These are phyloP conservation scores for Pao palembangensis DNA, from an alignment of 2,113 vertebrate species.

Conservation along the genomic window DNA sequence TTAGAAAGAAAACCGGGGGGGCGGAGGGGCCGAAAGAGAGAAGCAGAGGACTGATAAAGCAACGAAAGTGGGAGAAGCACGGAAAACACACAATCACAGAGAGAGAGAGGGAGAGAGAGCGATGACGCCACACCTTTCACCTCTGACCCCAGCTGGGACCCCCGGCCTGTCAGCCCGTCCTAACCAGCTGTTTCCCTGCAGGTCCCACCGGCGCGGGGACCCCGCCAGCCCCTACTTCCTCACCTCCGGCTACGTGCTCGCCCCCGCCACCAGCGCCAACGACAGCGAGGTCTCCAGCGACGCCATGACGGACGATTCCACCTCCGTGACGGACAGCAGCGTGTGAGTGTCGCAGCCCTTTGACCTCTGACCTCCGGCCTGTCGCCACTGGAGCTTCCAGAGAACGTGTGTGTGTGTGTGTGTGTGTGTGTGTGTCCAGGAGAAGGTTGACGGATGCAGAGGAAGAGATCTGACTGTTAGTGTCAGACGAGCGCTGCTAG, in stretches of 20 bases:
- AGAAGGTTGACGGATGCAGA: conserved; percentile 44
- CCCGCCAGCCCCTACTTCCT: conserved; percentile 85
- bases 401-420: conserved; percentile 20
- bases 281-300: conserved; percentile 96
- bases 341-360: conserved; percentile 80
- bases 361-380: conserved; percentile 27
- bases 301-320: conserved; percentile 90
- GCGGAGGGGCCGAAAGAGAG: conserved; percentile 38
- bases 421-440: conserved; percentile 49
- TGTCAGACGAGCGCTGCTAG: no score
- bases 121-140: no score
- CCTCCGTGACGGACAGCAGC: conserved; percentile 96
- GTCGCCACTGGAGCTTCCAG: conserved; percentile 13
- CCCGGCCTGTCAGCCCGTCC: no score
- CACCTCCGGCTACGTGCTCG: conserved; percentile 87
- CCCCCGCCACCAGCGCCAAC: conserved; percentile 90
- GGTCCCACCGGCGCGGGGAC: conserved; percentile 84
- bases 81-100: no score
- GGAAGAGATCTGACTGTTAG: conserved; percentile 32
- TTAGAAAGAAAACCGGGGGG: conserved; percentile 49
- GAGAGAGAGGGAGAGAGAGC: no score
- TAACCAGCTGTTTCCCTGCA: conserved; percentile 53
- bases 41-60: conserved; percentile 27
- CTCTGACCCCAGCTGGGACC: no score
- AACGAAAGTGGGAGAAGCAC: no score